Percentiles rank a stretch among this genome's conserved stretches.
These are phyloP conservation scores for Dendroctonus valens DNA, from an alignment of 1,140 invertebrate species.

Conservation along the genomic window DNA sequence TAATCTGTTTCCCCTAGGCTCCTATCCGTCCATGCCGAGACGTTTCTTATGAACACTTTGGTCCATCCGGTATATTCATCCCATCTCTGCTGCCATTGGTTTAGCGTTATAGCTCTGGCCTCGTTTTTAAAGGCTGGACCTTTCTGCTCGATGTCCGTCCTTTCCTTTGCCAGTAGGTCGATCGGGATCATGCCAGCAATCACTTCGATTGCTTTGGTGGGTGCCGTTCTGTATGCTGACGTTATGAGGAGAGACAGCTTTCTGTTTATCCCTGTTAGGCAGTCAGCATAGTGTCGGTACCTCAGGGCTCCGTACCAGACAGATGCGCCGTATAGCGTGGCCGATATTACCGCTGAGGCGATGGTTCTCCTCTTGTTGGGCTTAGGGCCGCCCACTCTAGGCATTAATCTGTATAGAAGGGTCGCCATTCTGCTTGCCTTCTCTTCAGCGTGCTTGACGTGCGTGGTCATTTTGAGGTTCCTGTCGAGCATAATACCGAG, in stretches of 20 bases:
- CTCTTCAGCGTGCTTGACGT: background rate
- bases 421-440: background rate
- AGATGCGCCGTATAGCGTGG: background rate
- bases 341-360: background rate
- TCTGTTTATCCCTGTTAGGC: too few species aligned
- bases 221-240: slow-evolving; percentile 32
- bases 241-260: background rate
- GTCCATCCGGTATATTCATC: background rate
- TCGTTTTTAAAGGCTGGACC: background rate
- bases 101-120: background rate
- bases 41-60: background rate
- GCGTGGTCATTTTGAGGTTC: background rate
- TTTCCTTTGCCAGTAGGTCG: slow-evolving; percentile 33
- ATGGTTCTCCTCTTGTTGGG: background rate
- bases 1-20: background rate
- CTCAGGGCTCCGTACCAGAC: slow-evolving; percentile 1
- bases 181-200: slow-evolving; percentile 36
- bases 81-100: background rate
- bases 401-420: background rate
- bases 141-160: background rate
- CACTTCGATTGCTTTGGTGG: slow-evolving; percentile 29
- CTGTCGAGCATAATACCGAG: background rate
- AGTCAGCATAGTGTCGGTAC: too few species aligned
- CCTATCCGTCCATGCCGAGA: background rate
- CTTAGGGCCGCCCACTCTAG: background rate